Evolutionary conservation across 2,888 invertebrate species (phyloP).

Genomic region (Ernsta delagoae): DNA sequence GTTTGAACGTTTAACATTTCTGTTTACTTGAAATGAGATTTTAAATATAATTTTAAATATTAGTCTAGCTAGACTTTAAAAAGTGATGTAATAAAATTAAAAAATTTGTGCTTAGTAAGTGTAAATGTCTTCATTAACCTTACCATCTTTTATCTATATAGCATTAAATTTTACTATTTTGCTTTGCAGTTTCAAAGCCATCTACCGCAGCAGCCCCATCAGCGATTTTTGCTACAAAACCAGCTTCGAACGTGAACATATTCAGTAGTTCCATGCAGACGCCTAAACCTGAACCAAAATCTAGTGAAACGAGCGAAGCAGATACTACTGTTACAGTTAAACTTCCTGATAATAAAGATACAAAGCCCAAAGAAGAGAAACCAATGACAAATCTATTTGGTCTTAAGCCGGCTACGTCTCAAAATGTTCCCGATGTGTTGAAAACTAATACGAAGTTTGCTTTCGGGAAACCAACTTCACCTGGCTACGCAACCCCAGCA

Average conservation of each 20-base stretch:
- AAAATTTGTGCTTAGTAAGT: too few species aligned
- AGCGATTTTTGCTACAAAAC: slow-evolving; percentile 61
- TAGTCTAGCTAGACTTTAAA: too few species aligned
- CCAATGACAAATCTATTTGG: slow-evolving; percentile 61
- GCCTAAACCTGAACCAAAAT: slow-evolving; percentile 47
- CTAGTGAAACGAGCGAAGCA: slow-evolving; percentile 71
- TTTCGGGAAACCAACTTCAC: slow-evolving; percentile 48
- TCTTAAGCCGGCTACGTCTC: slow-evolving; percentile 53
- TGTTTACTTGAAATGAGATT: too few species aligned
- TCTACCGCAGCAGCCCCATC: slow-evolving; percentile 49
- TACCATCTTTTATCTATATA: too few species aligned
- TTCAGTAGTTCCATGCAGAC: slow-evolving; percentile 52
- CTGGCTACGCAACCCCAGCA: slow-evolving; percentile 46
- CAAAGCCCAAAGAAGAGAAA: slow-evolving; percentile 54
- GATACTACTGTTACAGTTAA: slow-evolving; percentile 44
- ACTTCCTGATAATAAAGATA: slow-evolving; percentile 39
- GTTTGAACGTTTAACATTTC: too few species aligned
- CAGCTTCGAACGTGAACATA: slow-evolving; percentile 60
- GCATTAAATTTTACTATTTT: background rate
- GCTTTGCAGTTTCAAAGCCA: slow-evolving; percentile 49
- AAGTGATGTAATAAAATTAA: too few species aligned
- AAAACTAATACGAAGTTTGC: slow-evolving; percentile 50
- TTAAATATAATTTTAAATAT: too few species aligned
- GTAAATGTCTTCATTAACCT: too few species aligned
- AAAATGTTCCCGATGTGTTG: slow-evolving; percentile 57